phyloP scores from a whole-genome alignment of 2,113 vertebrate genomes.

The Pelecanoides urinatrix region DNA sequence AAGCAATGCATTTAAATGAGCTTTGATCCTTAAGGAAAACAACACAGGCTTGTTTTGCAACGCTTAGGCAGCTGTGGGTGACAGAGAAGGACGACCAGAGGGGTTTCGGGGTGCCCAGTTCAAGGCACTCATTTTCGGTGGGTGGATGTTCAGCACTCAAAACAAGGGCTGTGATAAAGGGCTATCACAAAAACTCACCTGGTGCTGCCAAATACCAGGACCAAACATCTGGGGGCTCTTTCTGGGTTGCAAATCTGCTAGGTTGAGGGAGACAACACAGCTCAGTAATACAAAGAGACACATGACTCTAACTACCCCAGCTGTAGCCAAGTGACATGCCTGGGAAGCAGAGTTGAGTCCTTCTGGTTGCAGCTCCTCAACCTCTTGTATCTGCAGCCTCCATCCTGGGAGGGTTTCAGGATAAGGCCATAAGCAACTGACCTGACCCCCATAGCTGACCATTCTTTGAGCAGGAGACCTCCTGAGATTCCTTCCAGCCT shows the following conservation, averaged over 20 bases:
- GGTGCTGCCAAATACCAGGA: not conserved
- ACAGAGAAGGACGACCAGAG: not conserved
- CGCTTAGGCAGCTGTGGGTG: not conserved
- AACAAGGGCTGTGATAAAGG: not conserved
- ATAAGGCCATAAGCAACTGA: not conserved
- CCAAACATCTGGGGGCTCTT: not conserved
- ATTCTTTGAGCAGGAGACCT: not conserved
- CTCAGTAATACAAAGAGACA: not conserved
- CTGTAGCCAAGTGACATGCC: not conserved
- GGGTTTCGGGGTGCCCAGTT: not conserved
- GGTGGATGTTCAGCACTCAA: not conserved
- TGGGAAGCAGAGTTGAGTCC: not conserved
- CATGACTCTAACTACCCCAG: not conserved
- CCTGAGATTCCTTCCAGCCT: not conserved
- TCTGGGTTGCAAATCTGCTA: not conserved
- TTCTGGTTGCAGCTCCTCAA: not conserved
- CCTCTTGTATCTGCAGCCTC: not conserved
- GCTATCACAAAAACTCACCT: not conserved
- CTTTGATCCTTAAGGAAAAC: conserved; percentile 1
- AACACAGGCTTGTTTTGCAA: not conserved
- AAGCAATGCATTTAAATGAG: conserved; percentile 10
- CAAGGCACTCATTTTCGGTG: rapidly evolving
- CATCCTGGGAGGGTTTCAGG: not conserved
- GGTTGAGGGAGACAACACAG: not conserved
- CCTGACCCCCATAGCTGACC: not conserved